Evolutionary conservation across 1,140 invertebrate species (phyloP).

Genomic region (Nebria ingens): DNA sequence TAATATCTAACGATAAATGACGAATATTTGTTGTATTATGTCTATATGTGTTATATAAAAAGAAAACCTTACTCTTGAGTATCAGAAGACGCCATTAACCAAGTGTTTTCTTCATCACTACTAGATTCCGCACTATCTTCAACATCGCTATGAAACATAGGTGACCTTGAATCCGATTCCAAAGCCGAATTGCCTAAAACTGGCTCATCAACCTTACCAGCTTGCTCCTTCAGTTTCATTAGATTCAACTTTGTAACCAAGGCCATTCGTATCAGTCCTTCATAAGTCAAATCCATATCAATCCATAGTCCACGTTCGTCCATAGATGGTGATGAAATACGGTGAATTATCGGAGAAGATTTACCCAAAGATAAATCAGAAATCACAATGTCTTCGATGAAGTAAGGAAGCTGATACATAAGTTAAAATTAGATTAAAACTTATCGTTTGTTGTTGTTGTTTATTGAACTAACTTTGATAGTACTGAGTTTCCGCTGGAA

Average conservation of each 20-base stretch:
- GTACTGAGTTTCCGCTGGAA: conserved; percentile 79
- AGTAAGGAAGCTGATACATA: conserved; percentile 72
- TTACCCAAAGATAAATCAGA: conserved; percentile 67
- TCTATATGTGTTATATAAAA: not conserved
- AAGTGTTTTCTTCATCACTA: conserved; percentile 60
- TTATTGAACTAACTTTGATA: conserved; percentile 55
- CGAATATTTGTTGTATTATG: not conserved
- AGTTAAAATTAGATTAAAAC: no score
- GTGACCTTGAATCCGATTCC: conserved; percentile 11
- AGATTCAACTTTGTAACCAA: conserved; percentile 94
- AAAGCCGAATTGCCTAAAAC: conserved; percentile 6
- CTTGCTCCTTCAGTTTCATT: conserved; percentile 62
- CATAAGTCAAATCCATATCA: conserved; percentile 82
- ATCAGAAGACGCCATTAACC: conserved; percentile 3
- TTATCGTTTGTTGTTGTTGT: no score
- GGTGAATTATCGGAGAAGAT: conserved; percentile 64
- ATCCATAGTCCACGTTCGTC: conserved; percentile 89
- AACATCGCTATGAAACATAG: conserved; percentile 73
- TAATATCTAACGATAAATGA: no score
- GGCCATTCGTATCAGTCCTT: conserved; percentile 77
- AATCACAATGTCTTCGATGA: conserved; percentile 74
- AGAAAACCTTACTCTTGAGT: conserved; percentile 8
- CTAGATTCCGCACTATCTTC: conserved; percentile 89
- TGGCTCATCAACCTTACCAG: not conserved
- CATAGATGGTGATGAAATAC: conserved; percentile 58